Base-by-base conservation (phyloP, 2,113 vertebrate species). In the Strigops habroptila region DNA sequence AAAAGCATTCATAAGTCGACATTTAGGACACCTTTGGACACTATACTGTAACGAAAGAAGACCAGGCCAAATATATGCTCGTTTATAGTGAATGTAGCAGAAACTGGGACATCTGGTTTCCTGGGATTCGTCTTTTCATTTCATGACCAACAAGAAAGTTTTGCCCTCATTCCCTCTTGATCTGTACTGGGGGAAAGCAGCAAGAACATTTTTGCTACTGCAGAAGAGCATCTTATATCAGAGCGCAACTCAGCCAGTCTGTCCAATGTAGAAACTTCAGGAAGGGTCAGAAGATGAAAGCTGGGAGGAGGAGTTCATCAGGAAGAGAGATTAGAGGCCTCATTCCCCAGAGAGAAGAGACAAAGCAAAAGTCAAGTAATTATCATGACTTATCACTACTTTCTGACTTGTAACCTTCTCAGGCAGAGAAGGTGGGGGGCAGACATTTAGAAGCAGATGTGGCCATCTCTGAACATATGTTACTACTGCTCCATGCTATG, bases 381-480 rank as follows among this genome's bases (percentile, higher is more conserved):
- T 96, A 96, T 76, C 79, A 78, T 94, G 95, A 95, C 90, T 97
- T 96, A 96, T 96, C 86, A 48, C 88, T 64, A 48, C 90, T 78
- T 95, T 94, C 92, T 95, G 93, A 75, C 92, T 96, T 71, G 86
- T 95, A 88, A 96, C 90, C 93, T 96, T 95, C 92, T 60, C 1
- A 25, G 73, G 76, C 12, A 9, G 79, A 83, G 71, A 55, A 94
- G 93, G 82, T 95, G 62, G 82, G 94, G 93, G 86, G 49, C 88
- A 97, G 70, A 86, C 55, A 83, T 82, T 90, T 39, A 86, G 90
- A 93, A 95, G 93, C 90, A 91, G 96, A 97, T 96, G 95, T 97
- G 95, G 51, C 92, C 86, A 83, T 91, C 2, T 27, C 90, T 84
- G 90, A 96, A 88, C 95, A 97, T 97, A 96, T 96, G 96, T 75